These are phyloP conservation scores for Uropetala carovei DNA, from an alignment of 2,888 invertebrate species.

Conservation along the genomic window DNA sequence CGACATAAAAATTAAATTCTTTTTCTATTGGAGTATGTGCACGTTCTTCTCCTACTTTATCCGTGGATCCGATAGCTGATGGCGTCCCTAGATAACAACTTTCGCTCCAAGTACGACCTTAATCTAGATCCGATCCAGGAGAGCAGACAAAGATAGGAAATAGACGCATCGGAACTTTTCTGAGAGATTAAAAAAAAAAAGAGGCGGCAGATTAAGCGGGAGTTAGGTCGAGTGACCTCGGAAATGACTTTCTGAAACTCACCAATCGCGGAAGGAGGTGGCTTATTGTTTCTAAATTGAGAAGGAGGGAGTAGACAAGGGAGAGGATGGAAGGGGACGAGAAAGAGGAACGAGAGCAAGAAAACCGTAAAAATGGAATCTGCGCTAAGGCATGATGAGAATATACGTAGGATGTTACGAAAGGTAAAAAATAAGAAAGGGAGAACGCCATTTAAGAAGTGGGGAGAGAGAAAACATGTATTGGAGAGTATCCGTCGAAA, in stretches of 20 bases:
- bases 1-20: too few species aligned
- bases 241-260: constrained; percentile 24
- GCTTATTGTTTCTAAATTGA: neutral
- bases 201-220: neutral
- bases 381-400: neutral
- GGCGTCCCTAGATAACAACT: neutral
- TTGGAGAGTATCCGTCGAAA: too few species aligned
- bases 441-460: neutral
- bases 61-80: neutral
- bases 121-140: neutral
- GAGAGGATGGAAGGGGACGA: neutral
- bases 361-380: neutral
- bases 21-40: neutral
- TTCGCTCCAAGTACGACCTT: neutral
- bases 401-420: too few species aligned
- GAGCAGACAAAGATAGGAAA: neutral
- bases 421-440: too few species aligned
- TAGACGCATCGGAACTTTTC: neutral
- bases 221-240: constrained; percentile 33
- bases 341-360: neutral
- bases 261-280: neutral
- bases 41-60: neutral
- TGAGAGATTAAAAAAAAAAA: constrained; percentile 20
- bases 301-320: neutral
- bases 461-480: too few species aligned